Conservation (phyloP, 2,797 vertebrate species). For the Euphonia xanthogaster region DNA sequence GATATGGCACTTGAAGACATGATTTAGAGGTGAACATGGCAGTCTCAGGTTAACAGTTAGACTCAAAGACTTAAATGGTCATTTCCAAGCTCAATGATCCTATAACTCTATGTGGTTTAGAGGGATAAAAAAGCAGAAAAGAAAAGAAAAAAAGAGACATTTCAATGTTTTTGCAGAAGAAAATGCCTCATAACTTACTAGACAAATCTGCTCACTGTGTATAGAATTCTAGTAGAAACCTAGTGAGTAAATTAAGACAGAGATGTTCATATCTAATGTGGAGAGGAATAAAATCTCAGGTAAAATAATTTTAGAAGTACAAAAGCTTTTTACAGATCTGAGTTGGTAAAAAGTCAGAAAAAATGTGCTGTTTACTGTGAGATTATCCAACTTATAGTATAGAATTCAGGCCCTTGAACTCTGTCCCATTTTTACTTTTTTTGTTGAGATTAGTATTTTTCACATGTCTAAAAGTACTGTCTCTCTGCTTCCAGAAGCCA, state of each 20-base stretch:
- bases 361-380: neutral
- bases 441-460: neutral
- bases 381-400: neutral
- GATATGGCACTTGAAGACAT: neutral
- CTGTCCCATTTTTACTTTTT: neutral
- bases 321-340: neutral
- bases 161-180: neutral
- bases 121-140: neutral
- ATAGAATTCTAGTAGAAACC: neutral
- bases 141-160: fast-evolving
- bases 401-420: neutral
- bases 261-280: neutral
- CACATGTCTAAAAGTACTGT: neutral
- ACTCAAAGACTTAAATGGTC: neutral
- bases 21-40: neutral
- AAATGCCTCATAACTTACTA: neutral
- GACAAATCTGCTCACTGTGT: neutral
- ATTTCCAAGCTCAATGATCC: neutral
- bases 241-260: neutral
- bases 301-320: neutral
- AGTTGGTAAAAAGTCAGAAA: neutral
- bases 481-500: neutral
- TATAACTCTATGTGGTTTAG: neutral
- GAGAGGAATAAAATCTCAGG: neutral
- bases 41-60: neutral